Conservation (phyloP, 2,797 vertebrate species). For the Sardinella longiceps region DNA sequence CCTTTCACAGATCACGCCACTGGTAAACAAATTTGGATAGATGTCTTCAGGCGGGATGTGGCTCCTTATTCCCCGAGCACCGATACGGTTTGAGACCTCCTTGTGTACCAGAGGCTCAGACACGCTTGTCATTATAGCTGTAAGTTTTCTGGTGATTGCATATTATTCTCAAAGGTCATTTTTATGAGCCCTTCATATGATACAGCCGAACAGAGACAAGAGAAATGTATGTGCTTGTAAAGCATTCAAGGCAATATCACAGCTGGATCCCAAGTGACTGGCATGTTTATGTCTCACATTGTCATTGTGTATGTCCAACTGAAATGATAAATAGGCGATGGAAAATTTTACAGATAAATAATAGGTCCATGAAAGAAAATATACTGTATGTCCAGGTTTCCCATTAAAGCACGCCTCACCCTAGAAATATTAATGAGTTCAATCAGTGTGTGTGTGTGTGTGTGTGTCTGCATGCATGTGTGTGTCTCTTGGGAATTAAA, state of each 20-base stretch:
- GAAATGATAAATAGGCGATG: background rate
- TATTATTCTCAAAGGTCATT: constrained; percentile 23
- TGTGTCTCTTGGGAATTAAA: constrained; percentile 51
- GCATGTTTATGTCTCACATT: background rate
- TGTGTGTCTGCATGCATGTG: background rate
- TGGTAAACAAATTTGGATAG: constrained; percentile 20
- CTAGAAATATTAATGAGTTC: background rate
- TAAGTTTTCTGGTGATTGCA: constrained; percentile 14
- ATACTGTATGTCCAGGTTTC: background rate
- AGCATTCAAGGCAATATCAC: constrained; percentile 15
- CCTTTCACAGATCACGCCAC: background rate
- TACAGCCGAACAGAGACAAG: background rate
- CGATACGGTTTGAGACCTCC: background rate
- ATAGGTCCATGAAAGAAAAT: background rate
- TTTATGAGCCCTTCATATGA: constrained; percentile 12
- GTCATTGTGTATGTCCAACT: background rate
- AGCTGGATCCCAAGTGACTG: background rate
- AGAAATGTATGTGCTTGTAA: background rate
- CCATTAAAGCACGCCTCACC: background rate
- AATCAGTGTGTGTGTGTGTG: background rate
- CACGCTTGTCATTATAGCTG: background rate
- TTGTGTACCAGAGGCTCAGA: background rate
- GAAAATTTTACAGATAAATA: constrained; percentile 17
- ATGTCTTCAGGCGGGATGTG: constrained; percentile 2
- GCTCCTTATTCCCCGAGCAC: background rate